Percentiles rank a stretch among this genome's conserved stretches.
Evolutionary conservation across 2,888 invertebrate genomes (phyloP).

Genomic region (Heliconius hortense): DNA sequence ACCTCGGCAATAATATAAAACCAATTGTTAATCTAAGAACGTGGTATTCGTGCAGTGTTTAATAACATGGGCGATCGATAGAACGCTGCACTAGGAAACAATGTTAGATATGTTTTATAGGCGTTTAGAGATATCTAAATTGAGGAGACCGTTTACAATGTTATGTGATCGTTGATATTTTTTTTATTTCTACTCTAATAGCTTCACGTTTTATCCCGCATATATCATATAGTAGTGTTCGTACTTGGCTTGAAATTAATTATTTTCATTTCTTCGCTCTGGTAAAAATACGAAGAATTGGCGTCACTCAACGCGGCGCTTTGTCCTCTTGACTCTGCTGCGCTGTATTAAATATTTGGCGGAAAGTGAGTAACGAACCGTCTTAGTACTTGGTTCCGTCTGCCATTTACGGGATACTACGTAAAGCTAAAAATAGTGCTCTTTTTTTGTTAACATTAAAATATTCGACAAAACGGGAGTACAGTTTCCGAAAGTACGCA

Average conservation of each 20-base stretch:
- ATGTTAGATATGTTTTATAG: constrained; percentile 32
- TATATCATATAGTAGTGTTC: background rate
- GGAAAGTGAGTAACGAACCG: background rate
- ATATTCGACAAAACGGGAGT: background rate
- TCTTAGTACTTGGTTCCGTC: background rate
- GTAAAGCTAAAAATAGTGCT: background rate
- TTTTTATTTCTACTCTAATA: no score
- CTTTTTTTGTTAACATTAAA: background rate
- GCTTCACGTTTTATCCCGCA: no score
- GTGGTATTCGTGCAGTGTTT: constrained; percentile 40
- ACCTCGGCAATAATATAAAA: constrained; percentile 27
- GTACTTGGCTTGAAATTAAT: background rate
- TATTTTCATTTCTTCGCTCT: background rate
- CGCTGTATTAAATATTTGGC: background rate
- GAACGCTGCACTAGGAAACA: constrained; percentile 37
- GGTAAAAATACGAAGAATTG: background rate
- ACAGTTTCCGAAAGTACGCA: background rate
- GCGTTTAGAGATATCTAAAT: constrained; percentile 27
- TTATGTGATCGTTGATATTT: background rate
- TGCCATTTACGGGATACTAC: background rate
- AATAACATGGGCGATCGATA: constrained; percentile 35
- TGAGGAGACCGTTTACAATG: constrained; percentile 26
- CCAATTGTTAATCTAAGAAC: constrained; percentile 38
- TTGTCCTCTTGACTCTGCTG: no score
- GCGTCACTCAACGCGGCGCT: no score